phyloP scores from a whole-genome alignment of 2,113 vertebrate species.

The Peromyscus leucopus region DNA sequence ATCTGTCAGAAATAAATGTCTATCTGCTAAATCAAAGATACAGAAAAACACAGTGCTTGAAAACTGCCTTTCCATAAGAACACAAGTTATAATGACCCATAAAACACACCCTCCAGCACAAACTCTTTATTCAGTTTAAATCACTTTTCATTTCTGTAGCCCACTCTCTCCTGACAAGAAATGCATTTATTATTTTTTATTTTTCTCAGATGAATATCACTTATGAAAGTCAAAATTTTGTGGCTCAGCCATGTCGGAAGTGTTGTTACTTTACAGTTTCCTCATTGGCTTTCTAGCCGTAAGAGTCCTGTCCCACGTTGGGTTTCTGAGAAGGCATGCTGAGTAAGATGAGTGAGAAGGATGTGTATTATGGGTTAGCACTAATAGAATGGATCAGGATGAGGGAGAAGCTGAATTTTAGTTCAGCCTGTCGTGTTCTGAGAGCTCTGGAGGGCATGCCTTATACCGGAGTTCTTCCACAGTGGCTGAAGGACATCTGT shows the following conservation, averaged over 20 bases:
- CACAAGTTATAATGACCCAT: slow-evolving; percentile 37
- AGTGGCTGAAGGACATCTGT: neutral
- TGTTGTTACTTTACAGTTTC: neutral
- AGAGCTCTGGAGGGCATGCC: neutral
- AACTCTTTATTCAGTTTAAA: slow-evolving; percentile 46
- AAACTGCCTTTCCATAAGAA: slow-evolving; percentile 63
- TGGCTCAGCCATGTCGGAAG: neutral
- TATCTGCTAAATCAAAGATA: slow-evolving; percentile 67
- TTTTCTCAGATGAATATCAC: slow-evolving; percentile 44
- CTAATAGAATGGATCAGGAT: neutral
- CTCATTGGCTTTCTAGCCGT: neutral
- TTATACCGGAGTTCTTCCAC: neutral
- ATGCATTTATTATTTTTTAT: slow-evolving; percentile 37
- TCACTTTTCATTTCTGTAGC: slow-evolving; percentile 22
- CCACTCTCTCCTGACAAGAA: neutral
- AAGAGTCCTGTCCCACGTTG: neutral
- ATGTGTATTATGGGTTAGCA: neutral
- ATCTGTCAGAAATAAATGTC: slow-evolving; percentile 73
- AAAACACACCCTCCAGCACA: slow-evolving; percentile 12
- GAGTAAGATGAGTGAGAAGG: neutral
- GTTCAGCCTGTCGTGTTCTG: neutral
- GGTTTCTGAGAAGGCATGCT: neutral
- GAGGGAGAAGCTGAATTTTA: neutral
- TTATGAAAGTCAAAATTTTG: slow-evolving; percentile 20
- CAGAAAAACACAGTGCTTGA: slow-evolving; percentile 62